Conservation (phyloP, 1,140 invertebrate species). For the Berghia stephanieae region DNA sequence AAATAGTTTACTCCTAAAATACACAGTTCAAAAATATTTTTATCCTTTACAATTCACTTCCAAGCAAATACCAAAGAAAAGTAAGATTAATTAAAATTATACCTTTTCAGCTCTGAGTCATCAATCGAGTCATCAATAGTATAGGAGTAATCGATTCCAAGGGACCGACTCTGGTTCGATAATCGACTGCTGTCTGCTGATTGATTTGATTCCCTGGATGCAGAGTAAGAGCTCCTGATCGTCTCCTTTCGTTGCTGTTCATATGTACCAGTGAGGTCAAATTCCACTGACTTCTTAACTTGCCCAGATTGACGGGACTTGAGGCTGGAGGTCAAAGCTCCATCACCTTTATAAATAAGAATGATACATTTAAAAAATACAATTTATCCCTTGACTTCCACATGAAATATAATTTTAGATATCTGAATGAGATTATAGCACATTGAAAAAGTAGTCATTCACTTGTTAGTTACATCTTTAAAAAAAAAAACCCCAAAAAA, state of each 20-base stretch:
- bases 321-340: slow-evolving; percentile 22
- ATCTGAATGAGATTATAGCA: too few species aligned
- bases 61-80: neutral
- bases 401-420: too few species aligned
- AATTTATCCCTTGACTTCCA: too few species aligned
- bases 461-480: too few species aligned
- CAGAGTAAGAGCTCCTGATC: neutral
- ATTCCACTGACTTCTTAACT: slow-evolving; percentile 40
- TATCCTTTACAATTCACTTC: neutral
- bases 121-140: slow-evolving; percentile 42
- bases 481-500: too few species aligned
- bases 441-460: too few species aligned
- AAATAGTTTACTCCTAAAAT: too few species aligned
- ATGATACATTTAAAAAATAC: too few species aligned
- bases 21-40: too few species aligned
- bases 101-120: slow-evolving; percentile 30
- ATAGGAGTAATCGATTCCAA: slow-evolving; percentile 53
- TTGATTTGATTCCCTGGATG: neutral
- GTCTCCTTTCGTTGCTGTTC: slow-evolving; percentile 24
- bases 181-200: neutral
- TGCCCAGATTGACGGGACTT: slow-evolving; percentile 39
- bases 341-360: too few species aligned
- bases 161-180: slow-evolving; percentile 34
- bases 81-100: neutral
- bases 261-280: slow-evolving; percentile 41